Conservation (phyloP, 2,113 vertebrate genomes). For the Sorex fumeus region DNA sequence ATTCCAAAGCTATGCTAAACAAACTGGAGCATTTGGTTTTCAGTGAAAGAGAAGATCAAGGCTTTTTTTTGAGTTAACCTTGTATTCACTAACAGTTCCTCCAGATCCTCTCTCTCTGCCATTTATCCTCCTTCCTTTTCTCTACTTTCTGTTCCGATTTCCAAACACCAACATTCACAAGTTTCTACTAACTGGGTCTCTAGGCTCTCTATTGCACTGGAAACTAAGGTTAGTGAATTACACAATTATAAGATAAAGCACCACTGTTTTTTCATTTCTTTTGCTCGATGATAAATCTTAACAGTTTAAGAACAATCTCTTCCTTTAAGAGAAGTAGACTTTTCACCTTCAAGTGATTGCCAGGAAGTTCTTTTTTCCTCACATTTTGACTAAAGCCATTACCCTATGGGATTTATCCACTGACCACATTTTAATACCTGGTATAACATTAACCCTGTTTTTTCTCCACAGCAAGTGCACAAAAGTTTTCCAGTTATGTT, state of each 20-base stretch:
- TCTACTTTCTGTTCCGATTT: background rate
- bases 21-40: background rate
- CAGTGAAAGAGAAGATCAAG: background rate
- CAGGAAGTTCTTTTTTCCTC: background rate
- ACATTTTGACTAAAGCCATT: background rate
- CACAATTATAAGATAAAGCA: background rate
- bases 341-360: background rate
- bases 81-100: background rate
- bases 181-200: background rate
- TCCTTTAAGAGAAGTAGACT: background rate
- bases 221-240: background rate
- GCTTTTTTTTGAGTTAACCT: background rate
- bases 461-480: background rate
- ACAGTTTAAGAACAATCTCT: background rate
- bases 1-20: background rate
- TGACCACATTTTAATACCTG: background rate
- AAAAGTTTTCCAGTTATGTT: background rate
- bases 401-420: background rate
- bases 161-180: slow-evolving; percentile 7
- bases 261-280: background rate
- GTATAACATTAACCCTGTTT: background rate
- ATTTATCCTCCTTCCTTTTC: background rate
- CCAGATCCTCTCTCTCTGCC: background rate
- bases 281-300: background rate
- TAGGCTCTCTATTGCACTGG: background rate